Conservation (phyloP, 2,888 invertebrate species). For the Ophioninae sp. region DNA sequence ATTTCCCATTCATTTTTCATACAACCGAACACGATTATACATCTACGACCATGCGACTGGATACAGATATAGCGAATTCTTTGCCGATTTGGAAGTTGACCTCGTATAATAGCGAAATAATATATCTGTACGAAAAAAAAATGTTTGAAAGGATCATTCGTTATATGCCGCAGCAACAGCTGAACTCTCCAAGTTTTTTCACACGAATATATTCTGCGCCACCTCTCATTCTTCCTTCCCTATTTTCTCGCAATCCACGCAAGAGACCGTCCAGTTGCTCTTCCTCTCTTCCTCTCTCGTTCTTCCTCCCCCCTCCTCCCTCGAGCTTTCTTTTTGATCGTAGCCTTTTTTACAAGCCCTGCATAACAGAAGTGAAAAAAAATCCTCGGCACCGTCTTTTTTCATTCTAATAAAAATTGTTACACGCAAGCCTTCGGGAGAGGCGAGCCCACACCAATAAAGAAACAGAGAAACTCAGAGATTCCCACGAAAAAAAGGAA, state of each 20-base stretch:
- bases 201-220: conserved; percentile 28
- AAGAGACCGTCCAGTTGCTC: not conserved
- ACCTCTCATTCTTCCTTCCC: conserved; percentile 12
- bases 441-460: not conserved
- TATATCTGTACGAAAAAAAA: conserved; percentile 41
- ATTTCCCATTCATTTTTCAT: conserved; percentile 16
- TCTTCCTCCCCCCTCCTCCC: not conserved
- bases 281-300: not conserved
- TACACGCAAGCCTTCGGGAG: conserved; percentile 36
- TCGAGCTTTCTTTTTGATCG: not conserved
- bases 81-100: conserved; percentile 17
- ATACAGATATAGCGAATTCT: conserved; percentile 5
- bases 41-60: not conserved
- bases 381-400: conserved; percentile 28
- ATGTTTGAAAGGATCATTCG: conserved; percentile 45
- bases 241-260: not conserved
- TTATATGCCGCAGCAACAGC: conserved; percentile 45
- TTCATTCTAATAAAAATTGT: conserved; percentile 31
- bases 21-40: conserved; percentile 20
- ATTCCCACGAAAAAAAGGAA: not conserved
- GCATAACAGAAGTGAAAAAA: conserved; percentile 19
- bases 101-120: conserved; percentile 44
- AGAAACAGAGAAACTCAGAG: not conserved
- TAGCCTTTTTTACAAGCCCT: conserved; percentile 17
- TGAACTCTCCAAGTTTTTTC: conserved; percentile 38